phyloP scores from a whole-genome alignment of 2,113 vertebrate species.

The Upupa epops region DNA sequence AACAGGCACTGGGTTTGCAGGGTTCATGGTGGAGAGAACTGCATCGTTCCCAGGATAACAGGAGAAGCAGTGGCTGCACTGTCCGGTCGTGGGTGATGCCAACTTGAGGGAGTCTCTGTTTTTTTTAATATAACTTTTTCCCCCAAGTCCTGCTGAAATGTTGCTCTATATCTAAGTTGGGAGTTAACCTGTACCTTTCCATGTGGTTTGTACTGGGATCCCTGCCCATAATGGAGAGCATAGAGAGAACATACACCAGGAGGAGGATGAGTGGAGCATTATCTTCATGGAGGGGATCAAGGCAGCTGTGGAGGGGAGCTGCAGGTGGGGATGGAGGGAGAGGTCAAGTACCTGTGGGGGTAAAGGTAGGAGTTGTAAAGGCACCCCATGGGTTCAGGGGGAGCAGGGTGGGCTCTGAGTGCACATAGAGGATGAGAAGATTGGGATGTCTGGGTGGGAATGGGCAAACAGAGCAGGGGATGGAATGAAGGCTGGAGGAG shows the following conservation, averaged over 20 bases:
- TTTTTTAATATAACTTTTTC: not conserved
- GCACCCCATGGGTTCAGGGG: accelerated
- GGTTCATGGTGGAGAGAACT: not conserved
- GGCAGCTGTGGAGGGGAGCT: accelerated
- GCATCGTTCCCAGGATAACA: accelerated
- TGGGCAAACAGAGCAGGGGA: too few relatives aligned
- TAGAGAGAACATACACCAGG: accelerated
- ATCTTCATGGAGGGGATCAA: accelerated
- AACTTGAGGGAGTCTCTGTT: not conserved
- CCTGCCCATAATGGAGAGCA: not conserved
- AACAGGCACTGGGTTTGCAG: not conserved
- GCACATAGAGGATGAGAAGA: not conserved
- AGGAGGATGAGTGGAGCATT: not conserved
- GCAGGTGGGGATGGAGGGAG: not conserved
- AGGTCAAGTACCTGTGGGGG: accelerated
- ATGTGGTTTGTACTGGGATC: not conserved
- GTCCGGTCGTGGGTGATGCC: not conserved
- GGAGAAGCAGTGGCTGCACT: accelerated
- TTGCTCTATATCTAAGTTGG: not conserved
- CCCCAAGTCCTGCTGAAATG: not conserved
- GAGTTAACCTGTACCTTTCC: not conserved
- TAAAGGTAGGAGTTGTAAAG: not conserved
- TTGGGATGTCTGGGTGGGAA: accelerated
- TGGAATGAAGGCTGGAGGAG: accelerated
- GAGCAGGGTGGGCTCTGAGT: not conserved